Conservation (phyloP, 2,888 invertebrate genomes). For the Coelopa pilipes region DNA sequence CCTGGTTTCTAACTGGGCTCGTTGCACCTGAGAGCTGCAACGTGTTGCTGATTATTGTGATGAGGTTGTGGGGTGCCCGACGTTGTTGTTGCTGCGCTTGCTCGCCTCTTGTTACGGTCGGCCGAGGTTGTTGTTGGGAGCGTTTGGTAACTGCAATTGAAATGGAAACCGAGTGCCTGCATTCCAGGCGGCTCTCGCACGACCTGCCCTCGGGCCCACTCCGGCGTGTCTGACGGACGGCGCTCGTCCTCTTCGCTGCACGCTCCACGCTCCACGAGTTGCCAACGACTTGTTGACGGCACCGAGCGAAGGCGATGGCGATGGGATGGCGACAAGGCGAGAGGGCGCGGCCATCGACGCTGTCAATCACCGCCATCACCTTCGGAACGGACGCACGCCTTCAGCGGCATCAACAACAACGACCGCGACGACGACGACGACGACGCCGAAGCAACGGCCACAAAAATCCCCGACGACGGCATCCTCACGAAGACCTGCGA, state of each 20-base stretch:
- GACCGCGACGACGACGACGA: constrained; percentile 4
- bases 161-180: constrained; percentile 29
- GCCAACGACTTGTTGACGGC: constrained; percentile 20
- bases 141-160: constrained; percentile 24
- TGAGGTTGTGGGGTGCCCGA: neutral
- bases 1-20: neutral
- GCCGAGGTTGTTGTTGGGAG: neutral
- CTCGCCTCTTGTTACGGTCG: too few species aligned
- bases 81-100: neutral
- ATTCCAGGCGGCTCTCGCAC: constrained; percentile 5
- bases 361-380: constrained; percentile 32
- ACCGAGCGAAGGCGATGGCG: neutral
- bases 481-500: too few species aligned
- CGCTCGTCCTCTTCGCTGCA: neutral
- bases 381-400: constrained; percentile 16
- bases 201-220: constrained; percentile 47
- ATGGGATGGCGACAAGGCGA: constrained; percentile 37
- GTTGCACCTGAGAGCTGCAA: neutral
- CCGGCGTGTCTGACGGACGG: constrained; percentile 30
- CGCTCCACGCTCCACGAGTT: constrained; percentile 43
- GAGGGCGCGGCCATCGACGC: constrained; percentile 26
- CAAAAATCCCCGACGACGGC: neutral
- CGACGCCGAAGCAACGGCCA: neutral
- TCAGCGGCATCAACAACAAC: neutral
- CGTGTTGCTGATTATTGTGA: constrained; percentile 30